These are phyloP conservation scores for Azemiops feae DNA, from an alignment of 2,113 vertebrate species.

Conservation along the genomic window DNA sequence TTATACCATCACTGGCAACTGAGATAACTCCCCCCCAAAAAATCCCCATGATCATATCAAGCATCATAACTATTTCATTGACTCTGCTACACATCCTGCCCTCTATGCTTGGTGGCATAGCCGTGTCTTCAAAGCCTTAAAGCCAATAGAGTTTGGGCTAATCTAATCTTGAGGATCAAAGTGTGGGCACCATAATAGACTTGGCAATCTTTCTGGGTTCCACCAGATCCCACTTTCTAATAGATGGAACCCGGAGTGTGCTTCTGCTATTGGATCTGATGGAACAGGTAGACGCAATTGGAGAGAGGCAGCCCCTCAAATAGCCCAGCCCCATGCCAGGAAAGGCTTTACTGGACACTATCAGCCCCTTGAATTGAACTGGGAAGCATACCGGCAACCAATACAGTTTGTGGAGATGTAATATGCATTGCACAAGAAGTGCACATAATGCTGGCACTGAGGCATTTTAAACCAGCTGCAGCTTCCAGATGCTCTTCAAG, in stretches of 20 bases:
- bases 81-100: not conserved
- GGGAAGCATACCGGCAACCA: not conserved
- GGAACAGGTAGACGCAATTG: not conserved
- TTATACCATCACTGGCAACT: not conserved
- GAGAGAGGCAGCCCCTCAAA: not conserved
- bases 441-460: not conserved
- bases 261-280: not conserved
- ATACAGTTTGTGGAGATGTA: not conserved
- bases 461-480: not conserved
- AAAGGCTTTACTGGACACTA: not conserved
- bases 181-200: not conserved
- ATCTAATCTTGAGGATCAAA: not conserved
- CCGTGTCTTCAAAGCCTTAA: not conserved
- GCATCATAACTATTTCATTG: not conserved
- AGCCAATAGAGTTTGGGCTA: not conserved
- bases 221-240: not conserved
- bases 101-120: not conserved
- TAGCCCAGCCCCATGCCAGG: not conserved
- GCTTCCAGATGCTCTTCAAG: not conserved
- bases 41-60: not conserved
- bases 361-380: not conserved
- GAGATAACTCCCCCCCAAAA: not conserved
- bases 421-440: not conserved
- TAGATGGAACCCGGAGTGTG: not conserved
- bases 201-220: not conserved